Evolutionary conservation across 1,140 invertebrate species (phyloP).

Genomic region (Tribolium madens): DNA sequence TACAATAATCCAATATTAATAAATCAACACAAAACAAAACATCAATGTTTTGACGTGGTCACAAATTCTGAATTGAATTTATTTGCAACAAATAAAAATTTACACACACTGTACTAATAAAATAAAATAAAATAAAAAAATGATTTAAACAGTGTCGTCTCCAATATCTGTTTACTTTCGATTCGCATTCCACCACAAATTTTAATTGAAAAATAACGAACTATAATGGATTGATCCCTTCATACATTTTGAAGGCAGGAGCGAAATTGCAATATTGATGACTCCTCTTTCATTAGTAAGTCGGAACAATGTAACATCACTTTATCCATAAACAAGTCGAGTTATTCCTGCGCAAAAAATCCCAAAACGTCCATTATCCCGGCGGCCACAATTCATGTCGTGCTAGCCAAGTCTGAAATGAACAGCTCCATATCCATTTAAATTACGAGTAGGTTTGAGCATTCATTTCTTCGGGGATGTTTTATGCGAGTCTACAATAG

Average conservation of each 20-base stretch:
- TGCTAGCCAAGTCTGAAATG: not conserved
- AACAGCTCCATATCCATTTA: slow-evolving; percentile 6
- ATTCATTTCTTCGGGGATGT: slow-evolving; percentile 28
- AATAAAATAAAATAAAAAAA: not conserved
- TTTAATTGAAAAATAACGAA: not conserved
- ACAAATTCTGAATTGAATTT: not conserved
- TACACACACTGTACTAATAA: not conserved
- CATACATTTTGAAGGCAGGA: not conserved
- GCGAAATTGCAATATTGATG: not conserved
- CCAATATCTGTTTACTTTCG: not conserved
- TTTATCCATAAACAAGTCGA: not conserved
- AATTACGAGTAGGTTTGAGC: slow-evolving; percentile 17
- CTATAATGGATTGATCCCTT: not conserved
- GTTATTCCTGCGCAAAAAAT: not conserved
- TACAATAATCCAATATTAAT: not conserved
- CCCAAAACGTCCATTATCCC: slow-evolving; percentile 17
- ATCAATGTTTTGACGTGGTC: not conserved
- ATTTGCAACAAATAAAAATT: not conserved
- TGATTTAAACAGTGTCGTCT: not conserved
- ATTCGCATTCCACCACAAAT: not conserved
- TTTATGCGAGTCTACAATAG: slow-evolving; percentile 28
- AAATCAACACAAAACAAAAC: not conserved
- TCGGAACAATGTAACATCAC: not conserved
- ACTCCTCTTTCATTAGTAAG: not conserved
- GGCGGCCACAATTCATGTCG: slow-evolving; percentile 4